A percentile compares a stretch with the other conserved stretches of the same genome.
Conservation (phyloP, 1,140 invertebrate species). For the Lethrus apterus region DNA sequence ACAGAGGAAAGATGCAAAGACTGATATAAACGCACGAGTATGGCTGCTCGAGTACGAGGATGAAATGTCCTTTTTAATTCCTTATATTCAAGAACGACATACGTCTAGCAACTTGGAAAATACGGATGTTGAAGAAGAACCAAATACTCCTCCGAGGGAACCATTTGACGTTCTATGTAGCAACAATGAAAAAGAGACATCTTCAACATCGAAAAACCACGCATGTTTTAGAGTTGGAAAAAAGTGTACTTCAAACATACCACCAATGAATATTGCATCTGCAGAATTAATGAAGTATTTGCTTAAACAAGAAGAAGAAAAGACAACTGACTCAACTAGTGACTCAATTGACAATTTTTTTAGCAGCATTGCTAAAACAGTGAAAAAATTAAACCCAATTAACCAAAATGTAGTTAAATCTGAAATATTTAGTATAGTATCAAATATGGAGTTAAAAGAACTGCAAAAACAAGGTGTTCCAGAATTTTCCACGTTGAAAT, state of each 20-base stretch:
- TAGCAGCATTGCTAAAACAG: slow-evolving; percentile 4
- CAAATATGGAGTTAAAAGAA: slow-evolving; percentile 6
- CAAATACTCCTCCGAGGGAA: neutral
- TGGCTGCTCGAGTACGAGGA: slow-evolving; percentile 5
- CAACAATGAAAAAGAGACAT: neutral
- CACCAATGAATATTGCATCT: slow-evolving; percentile 1
- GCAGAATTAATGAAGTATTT: slow-evolving; percentile 7
- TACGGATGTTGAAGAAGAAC: slow-evolving; percentile 6
- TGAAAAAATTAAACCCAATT: neutral
- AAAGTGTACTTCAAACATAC: neutral
- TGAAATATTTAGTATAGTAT: slow-evolving; percentile 4
- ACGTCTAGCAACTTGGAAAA: neutral
- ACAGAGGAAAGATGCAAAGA: slow-evolving; percentile 8
- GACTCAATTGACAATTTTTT: slow-evolving; percentile 6
- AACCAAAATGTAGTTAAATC: slow-evolving; percentile 8
- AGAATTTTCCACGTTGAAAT: slow-evolving; percentile 1
- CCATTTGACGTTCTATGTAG: neutral
- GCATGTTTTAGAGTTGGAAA: neutral
- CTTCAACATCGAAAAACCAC: neutral
- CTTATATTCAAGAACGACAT: slow-evolving; percentile 9
- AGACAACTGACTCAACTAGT: neutral
- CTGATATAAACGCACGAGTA: slow-evolving; percentile 7
- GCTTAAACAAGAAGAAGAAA: slow-evolving; percentile 5
- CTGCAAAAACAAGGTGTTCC: slow-evolving; percentile 2
- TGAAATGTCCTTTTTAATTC: slow-evolving; percentile 11